These are phyloP conservation scores for Neoscelio sp. DNA, from an alignment of 2,888 invertebrate species.

Conservation along the genomic window DNA sequence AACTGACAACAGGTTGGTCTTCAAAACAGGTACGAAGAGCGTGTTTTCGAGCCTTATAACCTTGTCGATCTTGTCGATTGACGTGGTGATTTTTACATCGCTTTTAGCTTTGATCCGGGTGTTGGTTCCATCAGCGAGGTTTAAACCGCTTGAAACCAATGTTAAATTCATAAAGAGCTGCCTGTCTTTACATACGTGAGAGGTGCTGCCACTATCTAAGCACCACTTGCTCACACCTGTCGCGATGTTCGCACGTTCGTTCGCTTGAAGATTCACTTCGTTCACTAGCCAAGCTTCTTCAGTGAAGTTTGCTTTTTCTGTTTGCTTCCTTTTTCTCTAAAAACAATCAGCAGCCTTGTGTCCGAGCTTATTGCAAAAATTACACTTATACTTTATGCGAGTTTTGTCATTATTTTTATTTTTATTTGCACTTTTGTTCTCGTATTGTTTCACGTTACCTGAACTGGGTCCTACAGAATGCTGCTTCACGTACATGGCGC, in stretches of 20 bases:
- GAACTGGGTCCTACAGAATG: too few species aligned
- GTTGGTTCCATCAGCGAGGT: not conserved
- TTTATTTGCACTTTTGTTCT: too few species aligned
- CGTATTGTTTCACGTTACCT: too few species aligned
- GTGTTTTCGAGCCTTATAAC: slow-evolving; percentile 1
- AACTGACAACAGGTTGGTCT: slow-evolving; percentile 6
- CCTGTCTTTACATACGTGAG: not conserved
- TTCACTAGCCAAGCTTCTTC: not conserved
- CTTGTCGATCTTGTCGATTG: not conserved
- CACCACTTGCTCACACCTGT: slow-evolving; percentile 16
- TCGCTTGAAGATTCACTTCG: too few species aligned
- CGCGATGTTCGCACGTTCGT: too few species aligned
- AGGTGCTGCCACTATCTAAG: slow-evolving; percentile 3
- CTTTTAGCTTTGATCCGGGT: not conserved
- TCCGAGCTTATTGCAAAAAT: not conserved
- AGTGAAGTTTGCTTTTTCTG: not conserved
- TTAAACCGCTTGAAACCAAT: not conserved
- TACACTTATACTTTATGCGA: too few species aligned
- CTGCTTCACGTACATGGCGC: not conserved
- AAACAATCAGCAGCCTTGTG: not conserved
- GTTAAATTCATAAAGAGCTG: not conserved
- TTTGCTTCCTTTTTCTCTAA: not conserved
- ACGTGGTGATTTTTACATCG: not conserved
- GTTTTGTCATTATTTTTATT: too few species aligned
- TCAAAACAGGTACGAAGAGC: not conserved